phyloP scores from a whole-genome alignment of 2,888 invertebrate genomes.

The Drosophila ustulata region DNA sequence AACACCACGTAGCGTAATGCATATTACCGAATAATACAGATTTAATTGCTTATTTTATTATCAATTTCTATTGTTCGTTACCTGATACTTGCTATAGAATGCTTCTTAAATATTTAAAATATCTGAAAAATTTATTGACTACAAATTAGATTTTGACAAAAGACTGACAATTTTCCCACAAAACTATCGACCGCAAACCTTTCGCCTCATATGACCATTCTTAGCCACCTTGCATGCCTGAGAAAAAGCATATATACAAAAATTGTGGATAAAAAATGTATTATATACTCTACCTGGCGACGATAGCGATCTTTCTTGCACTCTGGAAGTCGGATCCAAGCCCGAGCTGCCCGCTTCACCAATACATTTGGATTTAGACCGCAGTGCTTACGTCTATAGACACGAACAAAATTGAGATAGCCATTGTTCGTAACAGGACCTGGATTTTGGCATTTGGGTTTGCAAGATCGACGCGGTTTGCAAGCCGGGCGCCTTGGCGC shows the following conservation, averaged over 20 bases:
- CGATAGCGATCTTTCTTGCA: slow-evolving; percentile 44
- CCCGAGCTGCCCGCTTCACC: slow-evolving; percentile 49
- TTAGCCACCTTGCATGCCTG: slow-evolving; percentile 37
- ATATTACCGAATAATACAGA: no score
- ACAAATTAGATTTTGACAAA: no score
- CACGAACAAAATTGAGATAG: slow-evolving; percentile 54
- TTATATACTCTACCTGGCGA: slow-evolving; percentile 22
- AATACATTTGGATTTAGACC: slow-evolving; percentile 41
- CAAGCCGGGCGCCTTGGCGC: background rate
- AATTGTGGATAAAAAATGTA: no score
- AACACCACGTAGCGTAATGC: no score
- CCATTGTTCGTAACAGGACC: slow-evolving; percentile 57
- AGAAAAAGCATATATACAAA: background rate
- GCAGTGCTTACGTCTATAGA: slow-evolving; percentile 48
- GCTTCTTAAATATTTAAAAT: no score
- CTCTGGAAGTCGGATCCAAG: slow-evolving; percentile 50
- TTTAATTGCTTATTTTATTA: no score
- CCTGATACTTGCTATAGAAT: no score
- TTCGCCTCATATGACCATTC: slow-evolving; percentile 21
- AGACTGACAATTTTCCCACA: no score
- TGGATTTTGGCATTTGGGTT: slow-evolving; percentile 27
- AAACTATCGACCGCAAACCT: slow-evolving; percentile 9
- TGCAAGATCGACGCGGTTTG: background rate
- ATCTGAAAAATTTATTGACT: no score
- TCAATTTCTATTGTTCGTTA: no score